Base-by-base conservation (phyloP, 64 coral and sea anemone species). In the Montipora capricornis region DNA sequence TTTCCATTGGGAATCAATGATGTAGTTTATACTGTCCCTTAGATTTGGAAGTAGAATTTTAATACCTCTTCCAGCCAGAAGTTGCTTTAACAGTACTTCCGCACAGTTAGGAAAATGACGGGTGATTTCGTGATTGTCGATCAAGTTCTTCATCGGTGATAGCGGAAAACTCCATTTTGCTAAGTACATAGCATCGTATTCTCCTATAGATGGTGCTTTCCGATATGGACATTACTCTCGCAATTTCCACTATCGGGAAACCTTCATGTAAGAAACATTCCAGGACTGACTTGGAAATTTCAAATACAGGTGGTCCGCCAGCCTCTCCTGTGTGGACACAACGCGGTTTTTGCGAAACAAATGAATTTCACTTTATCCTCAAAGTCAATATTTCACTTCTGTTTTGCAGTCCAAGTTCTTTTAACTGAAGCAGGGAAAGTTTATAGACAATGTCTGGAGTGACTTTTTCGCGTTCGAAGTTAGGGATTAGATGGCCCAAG, bases 121-220 rank as follows among this genome's bases (percentile, higher is more conserved):
- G 3, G 82, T 68, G 55, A 86, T 86, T 86, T 68, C 60, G 46
- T 68, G 45, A 20, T 64, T 70, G 82, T 64, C 46, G 20, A 86
- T 86, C 82, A 66, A 86, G 64, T 20, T 68, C 82, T 60, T 86
- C 45, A 68, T 86, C 82, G 19, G 82, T 66, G 64, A 86, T 86
- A 13, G 20, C 82, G 10, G 88, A 78, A 90, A 61, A 79, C 5
- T 37, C 55, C 46, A 90, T 53, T 90, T 57, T 90, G 88, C 76
- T 90, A 37, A 90, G 68, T 45, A 15, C 62, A 44, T 88, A 88
- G 24, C 29, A 73, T 50, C 85, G 69, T 67, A 88, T 88, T 88
- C 69, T 70, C 37, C 67, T 44, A 1, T 29, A 29, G 26, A 1
- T 29, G 26, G 26, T 29, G 26, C 26, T 29, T 29, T 29, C 26